Evolutionary conservation across 2,113 vertebrate species (phyloP).

Genomic region (Hystrix cristata): DNA sequence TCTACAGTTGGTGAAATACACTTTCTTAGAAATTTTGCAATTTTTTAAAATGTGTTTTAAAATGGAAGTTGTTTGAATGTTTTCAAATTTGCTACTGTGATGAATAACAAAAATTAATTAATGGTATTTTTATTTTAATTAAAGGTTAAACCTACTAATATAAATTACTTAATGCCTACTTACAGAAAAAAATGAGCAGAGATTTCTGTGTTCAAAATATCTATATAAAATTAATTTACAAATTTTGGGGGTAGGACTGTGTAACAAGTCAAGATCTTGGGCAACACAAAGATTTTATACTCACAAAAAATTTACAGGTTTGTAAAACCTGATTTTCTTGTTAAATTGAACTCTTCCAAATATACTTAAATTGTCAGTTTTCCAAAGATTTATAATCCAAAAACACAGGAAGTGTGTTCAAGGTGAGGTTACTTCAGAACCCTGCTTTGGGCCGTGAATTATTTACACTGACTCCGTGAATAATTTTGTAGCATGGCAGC

Average conservation of each 20-base stretch:
- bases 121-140: not conserved
- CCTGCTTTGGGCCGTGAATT: not conserved
- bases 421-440: not conserved
- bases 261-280: not conserved
- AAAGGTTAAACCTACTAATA: not conserved
- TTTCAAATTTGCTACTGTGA: not conserved
- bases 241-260: not conserved
- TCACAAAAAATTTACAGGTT: not conserved
- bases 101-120: not conserved
- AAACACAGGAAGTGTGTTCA: not conserved
- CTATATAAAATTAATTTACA: not conserved
- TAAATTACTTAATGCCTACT: not conserved
- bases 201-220: not conserved
- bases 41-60: not conserved
- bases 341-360: not conserved
- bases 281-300: not conserved
- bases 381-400: not conserved
- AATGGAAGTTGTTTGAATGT: not conserved
- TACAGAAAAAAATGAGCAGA: not conserved
- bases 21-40: not conserved
- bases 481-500: fast-evolving
- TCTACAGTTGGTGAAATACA: not conserved
- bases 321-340: not conserved
- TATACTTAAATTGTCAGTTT: not conserved
- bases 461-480: not conserved